Percentiles rank a stretch among this genome's conserved stretches.
These are phyloP conservation scores for Chromoteleia sp. DNA, from an alignment of 2,888 invertebrate genomes.

Conservation along the genomic window DNA sequence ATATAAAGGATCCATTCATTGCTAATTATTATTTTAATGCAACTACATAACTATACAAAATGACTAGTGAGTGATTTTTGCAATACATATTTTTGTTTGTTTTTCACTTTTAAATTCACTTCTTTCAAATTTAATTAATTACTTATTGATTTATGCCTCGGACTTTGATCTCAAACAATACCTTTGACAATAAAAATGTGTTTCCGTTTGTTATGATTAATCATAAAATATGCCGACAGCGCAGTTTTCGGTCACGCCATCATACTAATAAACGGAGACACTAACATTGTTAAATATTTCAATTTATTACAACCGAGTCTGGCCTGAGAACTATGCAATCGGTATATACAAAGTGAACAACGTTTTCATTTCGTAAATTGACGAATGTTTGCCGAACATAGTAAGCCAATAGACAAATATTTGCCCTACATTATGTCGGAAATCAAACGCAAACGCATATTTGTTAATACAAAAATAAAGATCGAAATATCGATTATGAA, in stretches of 20 bases:
- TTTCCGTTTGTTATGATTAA: conserved; percentile 8
- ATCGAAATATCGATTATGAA: conserved; percentile 6
- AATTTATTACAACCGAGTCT: conserved; percentile 9
- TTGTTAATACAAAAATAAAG: conserved; percentile 26
- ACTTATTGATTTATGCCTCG: conserved; percentile 5
- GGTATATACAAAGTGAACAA: conserved; percentile 58
- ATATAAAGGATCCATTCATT: conserved; percentile 31
- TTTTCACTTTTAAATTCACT: conserved; percentile 27
- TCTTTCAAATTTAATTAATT: conserved; percentile 5
- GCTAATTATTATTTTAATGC: conserved; percentile 32
- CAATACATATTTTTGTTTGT: conserved; percentile 9
- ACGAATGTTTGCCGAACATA: conserved; percentile 31
- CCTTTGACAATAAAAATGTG: conserved; percentile 24
- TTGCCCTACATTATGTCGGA: background rate
- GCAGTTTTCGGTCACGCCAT: conserved; percentile 6
- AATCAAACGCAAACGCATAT: background rate
- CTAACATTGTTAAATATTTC: background rate
- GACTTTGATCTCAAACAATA: background rate
- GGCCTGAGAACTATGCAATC: conserved; percentile 27
- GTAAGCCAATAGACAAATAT: conserved; percentile 27
- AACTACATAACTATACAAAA: conserved; percentile 60
- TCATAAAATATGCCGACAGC: conserved; percentile 20
- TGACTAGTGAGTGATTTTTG: conserved; percentile 57
- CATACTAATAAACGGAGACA: background rate
- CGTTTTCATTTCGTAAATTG: conserved; percentile 38